phyloP scores from a whole-genome alignment of 2,888 invertebrate genomes.

The Marasmarcha lunaedactyla region DNA sequence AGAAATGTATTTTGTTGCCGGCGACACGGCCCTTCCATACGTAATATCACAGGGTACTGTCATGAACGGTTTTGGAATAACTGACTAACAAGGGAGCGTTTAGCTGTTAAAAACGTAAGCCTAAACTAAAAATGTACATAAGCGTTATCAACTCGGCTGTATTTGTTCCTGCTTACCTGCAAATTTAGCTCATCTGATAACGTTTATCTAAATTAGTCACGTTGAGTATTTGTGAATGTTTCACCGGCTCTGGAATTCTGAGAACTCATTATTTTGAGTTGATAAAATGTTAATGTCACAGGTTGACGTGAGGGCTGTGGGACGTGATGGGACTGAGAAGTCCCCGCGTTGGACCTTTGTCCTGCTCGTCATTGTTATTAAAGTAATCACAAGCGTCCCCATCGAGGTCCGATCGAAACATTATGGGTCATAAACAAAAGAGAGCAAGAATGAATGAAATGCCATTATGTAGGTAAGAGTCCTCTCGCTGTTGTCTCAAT shows the following conservation, averaged over 20 bases:
- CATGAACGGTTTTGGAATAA: constrained; percentile 35
- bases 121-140: not conserved
- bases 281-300: constrained; percentile 55
- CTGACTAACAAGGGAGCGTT: constrained; percentile 18
- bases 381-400: constrained; percentile 65
- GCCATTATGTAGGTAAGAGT: constrained; percentile 64
- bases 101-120: not conserved
- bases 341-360: constrained; percentile 35
- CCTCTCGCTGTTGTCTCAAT: constrained; percentile 64
- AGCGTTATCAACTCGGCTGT: constrained; percentile 2
- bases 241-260: constrained; percentile 24
- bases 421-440: constrained; percentile 70
- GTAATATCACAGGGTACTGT: constrained; percentile 32
- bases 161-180: constrained; percentile 6
- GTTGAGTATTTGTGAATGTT: not conserved
- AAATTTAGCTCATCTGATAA: constrained; percentile 1
- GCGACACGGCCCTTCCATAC: constrained; percentile 40
- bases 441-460: constrained; percentile 66
- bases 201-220: constrained; percentile 1
- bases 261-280: constrained; percentile 58
- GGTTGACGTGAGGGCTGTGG: constrained; percentile 31
- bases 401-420: constrained; percentile 65
- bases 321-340: constrained; percentile 63
- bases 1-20: constrained; percentile 64
- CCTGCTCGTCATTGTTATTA: constrained; percentile 55